Evolutionary conservation across 2,797 vertebrate genomes (phyloP), one percentile per base, ranked within the genome.

Genomic region (Brachyrhaphis roseni): DNA sequence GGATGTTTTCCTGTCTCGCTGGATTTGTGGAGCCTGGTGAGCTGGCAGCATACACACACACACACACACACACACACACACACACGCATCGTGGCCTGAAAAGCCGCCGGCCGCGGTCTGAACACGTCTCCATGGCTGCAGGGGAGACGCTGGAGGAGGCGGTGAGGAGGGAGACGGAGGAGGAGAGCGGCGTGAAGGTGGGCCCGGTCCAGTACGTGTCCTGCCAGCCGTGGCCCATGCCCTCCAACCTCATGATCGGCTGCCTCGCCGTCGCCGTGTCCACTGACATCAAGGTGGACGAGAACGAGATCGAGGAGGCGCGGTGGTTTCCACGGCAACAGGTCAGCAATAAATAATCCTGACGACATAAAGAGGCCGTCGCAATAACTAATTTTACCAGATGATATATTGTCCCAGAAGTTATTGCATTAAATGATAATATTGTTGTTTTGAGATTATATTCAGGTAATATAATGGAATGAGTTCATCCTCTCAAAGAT

Each of bases 221-320:
- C 92, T 97, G 96, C 92, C 98, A 99, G 85, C 97, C 98, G 0
- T 99, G 98, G 98, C 98, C 98, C 15, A 97, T 99, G 97, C 98
- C 98, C 1, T 99, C 97, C 81, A 97, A 94, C 49, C 95, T 99
- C 79, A 99, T 99, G 98, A 97, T 99, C 82, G 98, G 98, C 85
- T 99, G 98, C 92, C 93, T 97, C 78, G 95, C 97, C 34, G 93
- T 96, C 76, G 98, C 98, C 84, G 43, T 96, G 77, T 97, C 98
- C 47, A 97, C 97, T 15, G 95, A 96, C 96, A 97, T 99, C 94
- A 96, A 83, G 88, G 97, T 97, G 89, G 97, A 99, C 89, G 93
- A 96, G 91, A 95, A 93, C 16, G 98, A 99, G 96, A 98, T 99
- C 72, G 97, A 98, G 92, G 98, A 99, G 78, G 98, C 97, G 71